Evolutionary conservation across 2,888 invertebrate genomes (phyloP).

Genomic region (Eugnorisma glareosa): DNA sequence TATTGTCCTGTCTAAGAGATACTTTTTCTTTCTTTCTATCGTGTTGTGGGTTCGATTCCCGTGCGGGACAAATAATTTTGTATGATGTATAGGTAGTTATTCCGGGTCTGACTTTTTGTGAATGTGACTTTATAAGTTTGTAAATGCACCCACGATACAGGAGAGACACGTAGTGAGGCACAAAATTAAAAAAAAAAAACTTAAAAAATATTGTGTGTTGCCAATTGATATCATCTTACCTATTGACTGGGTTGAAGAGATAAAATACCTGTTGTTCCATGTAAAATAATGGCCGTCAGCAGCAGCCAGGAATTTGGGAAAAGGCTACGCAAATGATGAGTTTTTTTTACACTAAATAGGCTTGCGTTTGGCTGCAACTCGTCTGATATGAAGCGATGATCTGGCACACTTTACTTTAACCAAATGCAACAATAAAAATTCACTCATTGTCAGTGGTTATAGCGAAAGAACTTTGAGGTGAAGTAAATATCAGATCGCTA

Average conservation of each 20-base stretch:
- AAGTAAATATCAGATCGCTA: neutral
- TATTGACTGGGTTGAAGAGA: neutral
- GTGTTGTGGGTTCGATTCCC: neutral
- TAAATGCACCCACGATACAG: neutral
- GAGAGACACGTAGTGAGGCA: accelerated
- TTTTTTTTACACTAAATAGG: neutral
- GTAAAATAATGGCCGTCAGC: neutral
- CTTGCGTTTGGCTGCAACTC: neutral
- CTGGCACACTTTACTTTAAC: too few relatives aligned
- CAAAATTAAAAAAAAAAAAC: neutral
- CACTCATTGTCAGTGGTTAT: too few relatives aligned
- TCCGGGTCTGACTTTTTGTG: neutral
- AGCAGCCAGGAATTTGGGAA: neutral
- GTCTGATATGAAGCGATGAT: neutral
- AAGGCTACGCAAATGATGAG: neutral
- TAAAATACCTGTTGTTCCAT: neutral
- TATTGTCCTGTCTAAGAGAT: too few relatives aligned
- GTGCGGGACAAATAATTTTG: neutral
- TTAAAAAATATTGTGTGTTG: too few relatives aligned
- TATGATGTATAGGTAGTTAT: neutral
- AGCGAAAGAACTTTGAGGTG: neutral
- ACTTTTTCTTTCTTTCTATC: too few relatives aligned
- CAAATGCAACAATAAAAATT: neutral
- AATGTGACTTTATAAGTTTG: neutral
- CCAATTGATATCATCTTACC: neutral